Conservation (phyloP, 2,113 vertebrate species). For the Aphyosemion australe region DNA sequence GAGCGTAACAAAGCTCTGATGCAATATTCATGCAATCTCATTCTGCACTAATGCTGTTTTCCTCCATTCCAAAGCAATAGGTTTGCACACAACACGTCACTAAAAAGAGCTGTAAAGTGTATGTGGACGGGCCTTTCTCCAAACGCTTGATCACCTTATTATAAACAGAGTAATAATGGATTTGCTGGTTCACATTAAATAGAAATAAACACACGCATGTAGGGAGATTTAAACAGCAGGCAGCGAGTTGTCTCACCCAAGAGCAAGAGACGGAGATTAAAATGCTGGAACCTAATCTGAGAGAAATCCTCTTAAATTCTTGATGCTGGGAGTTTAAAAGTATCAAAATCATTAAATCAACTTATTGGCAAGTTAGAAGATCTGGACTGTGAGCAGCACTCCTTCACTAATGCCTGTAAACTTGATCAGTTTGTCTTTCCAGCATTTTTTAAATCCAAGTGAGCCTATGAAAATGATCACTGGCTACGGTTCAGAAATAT, state of each 20-base stretch:
- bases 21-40: conserved; percentile 78
- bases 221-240: conserved; percentile 29
- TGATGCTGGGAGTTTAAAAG: no score
- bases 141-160: conserved; percentile 44
- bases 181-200: conserved; percentile 49
- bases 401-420: no score
- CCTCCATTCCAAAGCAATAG: conserved; percentile 69
- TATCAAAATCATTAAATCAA: no score
- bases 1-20: conserved; percentile 78
- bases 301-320: not conserved
- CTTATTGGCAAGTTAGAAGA: no score
- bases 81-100: conserved; percentile 58
- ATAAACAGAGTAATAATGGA: conserved; percentile 41
- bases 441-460: not conserved
- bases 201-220: conserved; percentile 36
- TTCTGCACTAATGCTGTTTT: conserved; percentile 73
- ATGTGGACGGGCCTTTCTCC: conserved; percentile 27
- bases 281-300: conserved; percentile 22
- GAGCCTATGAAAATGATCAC: not conserved
- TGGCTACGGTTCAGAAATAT: not conserved
- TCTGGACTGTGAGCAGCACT: no score
- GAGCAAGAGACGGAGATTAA: conserved; percentile 24
- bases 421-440: no score
- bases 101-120: conserved; percentile 54
- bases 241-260: conserved; percentile 17